phyloP scores from a whole-genome alignment of 2,797 vertebrate genomes.

The Lutjanus argentimaculatus region DNA sequence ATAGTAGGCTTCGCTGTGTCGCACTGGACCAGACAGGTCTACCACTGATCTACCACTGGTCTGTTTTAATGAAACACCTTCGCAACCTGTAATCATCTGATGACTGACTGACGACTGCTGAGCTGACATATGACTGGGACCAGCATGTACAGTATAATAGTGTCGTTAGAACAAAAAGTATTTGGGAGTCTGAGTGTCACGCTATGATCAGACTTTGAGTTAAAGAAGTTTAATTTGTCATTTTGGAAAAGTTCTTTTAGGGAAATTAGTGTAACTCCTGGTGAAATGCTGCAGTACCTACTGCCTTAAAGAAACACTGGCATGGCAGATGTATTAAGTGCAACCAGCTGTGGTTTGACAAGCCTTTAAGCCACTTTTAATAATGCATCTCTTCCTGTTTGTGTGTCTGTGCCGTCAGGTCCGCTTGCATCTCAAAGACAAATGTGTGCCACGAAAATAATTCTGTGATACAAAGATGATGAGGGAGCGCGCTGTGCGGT shows the following conservation, averaged over 20 bases:
- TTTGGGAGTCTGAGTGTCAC: conserved; percentile 8
- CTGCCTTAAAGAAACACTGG: conserved; percentile 24
- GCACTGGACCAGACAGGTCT: conserved; percentile 20
- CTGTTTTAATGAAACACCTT: conserved; percentile 65
- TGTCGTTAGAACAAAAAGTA: conserved; percentile 10
- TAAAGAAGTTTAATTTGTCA: conserved; percentile 21
- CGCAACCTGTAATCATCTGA: conserved; percentile 47
- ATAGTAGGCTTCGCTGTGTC: conserved; percentile 35
- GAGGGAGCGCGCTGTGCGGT: background rate
- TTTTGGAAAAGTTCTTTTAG: conserved; percentile 12
- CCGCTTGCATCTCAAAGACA: conserved; percentile 47
- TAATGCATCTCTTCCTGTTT: conserved; percentile 69
- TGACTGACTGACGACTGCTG: conserved; percentile 44
- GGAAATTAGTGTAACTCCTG: conserved; percentile 13
- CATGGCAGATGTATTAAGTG: conserved; percentile 39
- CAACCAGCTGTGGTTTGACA: conserved; percentile 59
- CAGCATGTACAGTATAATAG: conserved; percentile 29
- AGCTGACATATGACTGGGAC: conserved; percentile 17
- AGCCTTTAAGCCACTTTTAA: conserved; percentile 65
- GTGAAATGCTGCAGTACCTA: conserved; percentile 23
- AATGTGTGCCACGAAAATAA: conserved; percentile 38
- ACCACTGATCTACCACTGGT: conserved; percentile 28
- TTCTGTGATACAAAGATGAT: conserved; percentile 47
- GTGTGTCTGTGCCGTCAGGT: conserved; percentile 56
- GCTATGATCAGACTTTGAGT: background rate